phyloP scores from a whole-genome alignment of 2,113 vertebrate species.

The Chlorodrepanis virens region DNA sequence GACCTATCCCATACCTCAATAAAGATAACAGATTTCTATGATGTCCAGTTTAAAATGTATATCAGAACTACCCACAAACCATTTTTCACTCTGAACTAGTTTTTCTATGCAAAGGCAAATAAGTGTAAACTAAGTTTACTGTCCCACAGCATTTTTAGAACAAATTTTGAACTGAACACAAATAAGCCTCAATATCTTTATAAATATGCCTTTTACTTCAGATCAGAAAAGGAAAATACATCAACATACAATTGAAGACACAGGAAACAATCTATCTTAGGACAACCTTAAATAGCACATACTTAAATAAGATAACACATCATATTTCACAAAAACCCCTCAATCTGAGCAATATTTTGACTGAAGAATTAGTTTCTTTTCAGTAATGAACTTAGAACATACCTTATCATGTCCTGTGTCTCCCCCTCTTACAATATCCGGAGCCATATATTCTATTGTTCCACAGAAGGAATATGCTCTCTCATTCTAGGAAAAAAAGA shows the following conservation, averaged over 20 bases:
- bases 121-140: neutral
- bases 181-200: neutral
- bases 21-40: neutral
- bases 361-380: neutral
- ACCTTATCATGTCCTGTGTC: slow-evolving; percentile 96
- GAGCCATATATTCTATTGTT: slow-evolving; percentile 98
- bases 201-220: neutral
- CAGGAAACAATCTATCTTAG: neutral
- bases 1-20: neutral
- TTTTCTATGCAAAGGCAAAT: neutral
- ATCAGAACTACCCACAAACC: neutral
- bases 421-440: slow-evolving; percentile 95
- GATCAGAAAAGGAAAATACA: neutral
- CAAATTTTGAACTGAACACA: neutral
- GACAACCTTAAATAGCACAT: neutral
- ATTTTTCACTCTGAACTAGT: neutral
- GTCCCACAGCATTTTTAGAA: neutral
- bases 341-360: neutral
- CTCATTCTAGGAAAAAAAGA: slow-evolving; percentile 76
- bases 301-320: neutral
- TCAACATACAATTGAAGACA: neutral
- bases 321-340: neutral
- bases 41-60: neutral
- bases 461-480: slow-evolving; percentile 96
- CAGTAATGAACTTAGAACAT: neutral